Evolutionary conservation across 2,113 vertebrate species (phyloP).

Genomic region (Stigmatopora nigra): DNA sequence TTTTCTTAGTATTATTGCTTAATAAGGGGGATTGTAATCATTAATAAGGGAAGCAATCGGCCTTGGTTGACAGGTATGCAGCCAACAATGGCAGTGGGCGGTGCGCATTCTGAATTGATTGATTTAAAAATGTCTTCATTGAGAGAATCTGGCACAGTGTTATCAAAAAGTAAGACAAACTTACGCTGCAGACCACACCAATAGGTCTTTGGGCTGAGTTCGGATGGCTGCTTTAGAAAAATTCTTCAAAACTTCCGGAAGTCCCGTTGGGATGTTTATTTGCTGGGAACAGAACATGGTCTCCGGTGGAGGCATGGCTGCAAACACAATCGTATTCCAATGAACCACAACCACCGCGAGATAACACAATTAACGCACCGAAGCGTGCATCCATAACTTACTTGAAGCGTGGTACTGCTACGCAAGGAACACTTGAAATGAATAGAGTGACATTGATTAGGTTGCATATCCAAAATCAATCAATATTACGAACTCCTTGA

Average conservation of each 20-base stretch:
- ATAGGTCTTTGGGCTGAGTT: slow-evolving; percentile 82
- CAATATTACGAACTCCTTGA: not conserved
- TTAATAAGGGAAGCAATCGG: too few relatives aligned
- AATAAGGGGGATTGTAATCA: too few relatives aligned
- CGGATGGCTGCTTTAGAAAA: slow-evolving; percentile 90
- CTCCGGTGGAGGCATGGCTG: slow-evolving; percentile 80
- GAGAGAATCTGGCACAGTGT: too few relatives aligned
- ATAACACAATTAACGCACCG: not conserved
- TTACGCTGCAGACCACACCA: slow-evolving; percentile 86
- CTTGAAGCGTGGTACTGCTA: not conserved
- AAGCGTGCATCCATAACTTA: not conserved
- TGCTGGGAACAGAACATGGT: slow-evolving; percentile 87
- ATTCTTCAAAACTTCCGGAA: slow-evolving; percentile 84
- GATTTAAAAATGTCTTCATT: too few relatives aligned
- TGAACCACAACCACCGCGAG: not conserved
- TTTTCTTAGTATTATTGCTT: too few relatives aligned
- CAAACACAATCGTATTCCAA: slow-evolving; percentile 16
- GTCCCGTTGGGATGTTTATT: slow-evolving; percentile 81
- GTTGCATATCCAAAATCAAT: not conserved
- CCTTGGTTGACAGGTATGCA: too few relatives aligned
- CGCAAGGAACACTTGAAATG: not conserved
- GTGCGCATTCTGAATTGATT: too few relatives aligned
- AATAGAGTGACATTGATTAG: not conserved
- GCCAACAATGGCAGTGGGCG: too few relatives aligned
- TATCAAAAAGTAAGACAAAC: slow-evolving; percentile 35